Evolutionary conservation across 2,113 vertebrate species (phyloP).

Genomic region (Barnardius zonarius): DNA sequence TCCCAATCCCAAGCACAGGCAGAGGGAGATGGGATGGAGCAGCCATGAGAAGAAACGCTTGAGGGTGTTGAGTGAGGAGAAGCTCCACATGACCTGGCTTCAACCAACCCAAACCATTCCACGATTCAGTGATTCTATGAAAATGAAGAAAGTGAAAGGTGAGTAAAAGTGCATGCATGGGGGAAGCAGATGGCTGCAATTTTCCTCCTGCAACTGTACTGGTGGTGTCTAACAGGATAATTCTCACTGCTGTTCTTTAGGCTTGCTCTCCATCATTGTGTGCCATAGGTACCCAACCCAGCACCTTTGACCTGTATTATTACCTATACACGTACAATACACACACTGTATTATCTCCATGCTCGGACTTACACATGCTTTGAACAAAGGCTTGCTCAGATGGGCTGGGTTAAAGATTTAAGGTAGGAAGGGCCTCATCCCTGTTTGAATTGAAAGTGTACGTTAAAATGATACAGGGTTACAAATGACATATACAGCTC

Average conservation of each 20-base stretch:
- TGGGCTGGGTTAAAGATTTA: not conserved
- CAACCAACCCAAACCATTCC: not conserved
- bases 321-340: too few relatives aligned
- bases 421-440: not conserved
- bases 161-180: not conserved
- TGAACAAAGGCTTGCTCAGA: not conserved
- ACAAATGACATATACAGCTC: not conserved
- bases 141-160: not conserved
- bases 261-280: not conserved
- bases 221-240: not conserved
- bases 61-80: not conserved
- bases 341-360: not conserved
- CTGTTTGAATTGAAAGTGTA: not conserved
- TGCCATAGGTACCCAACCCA: not conserved
- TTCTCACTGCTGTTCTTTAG: not conserved
- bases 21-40: not conserved
- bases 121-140: not conserved
- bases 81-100: not conserved
- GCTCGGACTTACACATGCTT: not conserved
- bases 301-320: not conserved
- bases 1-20: not conserved
- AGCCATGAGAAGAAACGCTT: not conserved
- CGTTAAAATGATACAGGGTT: not conserved
- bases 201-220: not conserved
- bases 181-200: not conserved